These are phyloP conservation scores for Chamaea fasciata DNA, from an alignment of 2,113 vertebrate genomes.

Conservation along the genomic window DNA sequence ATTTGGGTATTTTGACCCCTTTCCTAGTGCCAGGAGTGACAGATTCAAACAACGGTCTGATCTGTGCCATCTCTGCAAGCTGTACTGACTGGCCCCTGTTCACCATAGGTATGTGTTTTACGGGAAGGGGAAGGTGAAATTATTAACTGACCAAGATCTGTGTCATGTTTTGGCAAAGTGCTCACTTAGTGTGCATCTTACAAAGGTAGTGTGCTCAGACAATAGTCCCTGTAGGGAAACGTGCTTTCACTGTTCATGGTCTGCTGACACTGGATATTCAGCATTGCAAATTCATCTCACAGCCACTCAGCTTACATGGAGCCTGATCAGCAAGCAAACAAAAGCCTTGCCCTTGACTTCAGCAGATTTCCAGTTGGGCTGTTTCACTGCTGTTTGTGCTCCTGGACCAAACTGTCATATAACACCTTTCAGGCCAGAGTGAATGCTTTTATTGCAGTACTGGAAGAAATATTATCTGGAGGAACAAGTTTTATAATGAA, in stretches of 20 bases:
- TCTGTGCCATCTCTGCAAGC: background rate
- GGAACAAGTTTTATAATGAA: conserved; percentile 9
- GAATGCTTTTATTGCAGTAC: background rate
- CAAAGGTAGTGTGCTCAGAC: background rate
- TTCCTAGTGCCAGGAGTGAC: background rate
- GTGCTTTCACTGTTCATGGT: background rate
- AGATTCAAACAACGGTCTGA: background rate
- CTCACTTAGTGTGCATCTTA: background rate
- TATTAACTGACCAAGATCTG: background rate
- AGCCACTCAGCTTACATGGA: background rate
- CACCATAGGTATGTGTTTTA: background rate
- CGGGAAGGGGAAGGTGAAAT: background rate
- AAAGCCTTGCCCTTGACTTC: background rate
- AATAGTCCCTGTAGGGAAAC: background rate
- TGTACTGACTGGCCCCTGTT: background rate
- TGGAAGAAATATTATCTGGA: background rate
- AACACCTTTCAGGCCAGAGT: background rate
- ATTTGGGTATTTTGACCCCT: background rate
- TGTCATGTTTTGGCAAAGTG: background rate
- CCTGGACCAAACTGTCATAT: background rate
- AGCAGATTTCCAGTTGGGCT: background rate
- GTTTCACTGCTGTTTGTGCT: background rate
- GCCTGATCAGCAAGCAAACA: background rate
- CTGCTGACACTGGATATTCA: background rate
- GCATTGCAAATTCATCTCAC: background rate